Base-by-base conservation (phyloP, 1,140 invertebrate genomes). In the Dolichoris vasculosae region DNA sequence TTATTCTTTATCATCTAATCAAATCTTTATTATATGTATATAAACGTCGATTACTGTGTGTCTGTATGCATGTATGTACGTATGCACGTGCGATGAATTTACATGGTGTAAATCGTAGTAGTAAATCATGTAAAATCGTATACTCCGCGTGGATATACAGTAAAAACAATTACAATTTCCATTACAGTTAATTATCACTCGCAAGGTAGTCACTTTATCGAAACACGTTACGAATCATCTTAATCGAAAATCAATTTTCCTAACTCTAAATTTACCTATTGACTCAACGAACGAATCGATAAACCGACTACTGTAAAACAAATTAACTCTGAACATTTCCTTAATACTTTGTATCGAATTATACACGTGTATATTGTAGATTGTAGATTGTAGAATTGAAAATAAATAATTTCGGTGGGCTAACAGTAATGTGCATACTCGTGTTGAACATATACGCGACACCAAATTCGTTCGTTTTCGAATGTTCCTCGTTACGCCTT, bases 181-280 rank as follows among this genome's bases (percentile, higher is more conserved):
- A 48, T 77, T 78, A 77, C n/a, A 75, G 48, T 75, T 75, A 51
- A 82, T 71, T 55, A 82, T 82, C 80, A 82, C 67, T 82, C 26
- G 26, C 55, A 26, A 59, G 55, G 55, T 26, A 59, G 23, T 64
- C n/a, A 83, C 32, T 83, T 77, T 43, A 83, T 77, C 40, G 59
- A n/a, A 83, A 83, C 73, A 82, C 69, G 32, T n/a, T 35, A 82
- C 9, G 38, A 26, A 26, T 83, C 67, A 77, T 17, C 35, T 64
- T 83, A 75, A 30, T 67, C 17, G 9, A 48, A 83, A 83, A 67
- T 20, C n/a, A 46, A 46, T 77, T 77, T 87, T 88, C 83, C 43
- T 89, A 89, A 88, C 86, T 83, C 88, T 89, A 88, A 26, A 87
- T 73, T 87, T 89, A 89, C 86, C 86, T 88, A 89, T 87, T 88